phyloP scores from a whole-genome alignment of 2,113 vertebrate genomes.

The Pygoscelis adeliae region DNA sequence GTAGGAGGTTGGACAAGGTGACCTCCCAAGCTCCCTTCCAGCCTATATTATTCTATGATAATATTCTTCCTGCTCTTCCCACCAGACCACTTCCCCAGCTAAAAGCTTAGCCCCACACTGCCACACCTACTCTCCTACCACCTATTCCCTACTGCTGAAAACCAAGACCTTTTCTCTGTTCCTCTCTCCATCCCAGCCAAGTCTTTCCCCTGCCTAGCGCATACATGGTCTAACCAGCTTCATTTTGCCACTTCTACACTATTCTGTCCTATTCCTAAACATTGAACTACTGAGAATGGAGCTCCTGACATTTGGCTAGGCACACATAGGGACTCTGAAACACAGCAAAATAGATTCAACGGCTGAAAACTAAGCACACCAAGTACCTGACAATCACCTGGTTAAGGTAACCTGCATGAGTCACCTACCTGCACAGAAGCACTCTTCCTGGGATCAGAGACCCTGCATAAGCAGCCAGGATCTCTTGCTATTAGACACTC shows the following conservation, averaged over 20 bases:
- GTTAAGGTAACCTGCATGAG: neutral
- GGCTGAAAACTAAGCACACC: neutral
- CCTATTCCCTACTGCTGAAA: neutral
- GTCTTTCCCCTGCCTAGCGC: neutral
- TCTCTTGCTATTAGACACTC: fast-evolving
- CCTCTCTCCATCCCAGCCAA: neutral
- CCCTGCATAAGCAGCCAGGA: neutral
- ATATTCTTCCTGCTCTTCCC: neutral
- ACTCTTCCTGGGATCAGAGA: neutral
- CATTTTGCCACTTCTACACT: neutral
- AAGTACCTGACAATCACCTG: neutral
- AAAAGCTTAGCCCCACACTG: neutral
- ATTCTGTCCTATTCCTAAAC: neutral
- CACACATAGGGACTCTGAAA: neutral
- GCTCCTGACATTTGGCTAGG: neutral
- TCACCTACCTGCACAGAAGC: neutral
- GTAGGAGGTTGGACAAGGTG: neutral
- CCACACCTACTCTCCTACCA: neutral
- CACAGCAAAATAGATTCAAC: neutral
- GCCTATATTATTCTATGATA: neutral
- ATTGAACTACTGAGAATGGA: neutral
- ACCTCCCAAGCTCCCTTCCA: neutral
- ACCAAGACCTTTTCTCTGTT: neutral
- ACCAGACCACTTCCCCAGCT: neutral
- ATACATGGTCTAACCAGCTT: neutral